phyloP scores from a whole-genome alignment of 2,113 vertebrate genomes.

The Promerops cafer region DNA sequence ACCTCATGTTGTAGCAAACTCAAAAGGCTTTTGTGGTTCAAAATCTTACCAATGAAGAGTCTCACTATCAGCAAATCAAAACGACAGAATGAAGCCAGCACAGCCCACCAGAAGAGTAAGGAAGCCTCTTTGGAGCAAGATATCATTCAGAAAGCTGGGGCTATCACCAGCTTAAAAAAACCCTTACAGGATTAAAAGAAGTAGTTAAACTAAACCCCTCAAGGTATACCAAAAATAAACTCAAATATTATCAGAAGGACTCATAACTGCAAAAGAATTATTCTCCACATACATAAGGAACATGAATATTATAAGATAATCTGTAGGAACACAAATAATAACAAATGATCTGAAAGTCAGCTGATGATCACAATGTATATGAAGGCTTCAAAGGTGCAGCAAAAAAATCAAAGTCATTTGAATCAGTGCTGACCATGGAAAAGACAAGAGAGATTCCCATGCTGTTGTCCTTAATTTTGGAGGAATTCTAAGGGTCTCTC shows the following conservation, averaged over 20 bases:
- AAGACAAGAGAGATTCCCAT: not conserved
- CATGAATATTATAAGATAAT: not conserved
- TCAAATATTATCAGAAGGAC: not conserved
- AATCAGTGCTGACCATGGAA: not conserved
- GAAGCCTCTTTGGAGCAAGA: not conserved
- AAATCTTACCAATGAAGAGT: not conserved
- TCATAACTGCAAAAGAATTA: not conserved
- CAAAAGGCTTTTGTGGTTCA: too few relatives aligned
- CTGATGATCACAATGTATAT: not conserved
- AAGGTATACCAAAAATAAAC: not conserved
- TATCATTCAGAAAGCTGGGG: not conserved
- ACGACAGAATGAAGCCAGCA: not conserved
- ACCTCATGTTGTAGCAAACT: not conserved
- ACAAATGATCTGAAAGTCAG: not conserved
- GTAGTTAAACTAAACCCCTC: not conserved
- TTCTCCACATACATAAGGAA: not conserved
- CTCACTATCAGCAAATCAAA: not conserved
- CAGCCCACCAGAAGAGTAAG: not conserved
- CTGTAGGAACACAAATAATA: not conserved
- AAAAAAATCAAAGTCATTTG: not conserved
- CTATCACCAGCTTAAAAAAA: not conserved
- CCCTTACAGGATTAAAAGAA: rapidly evolving
- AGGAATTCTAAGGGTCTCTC: not conserved
- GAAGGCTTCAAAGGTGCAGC: not conserved
- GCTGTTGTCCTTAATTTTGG: not conserved